Percentiles rank a stretch among this genome's conserved stretches.
These are phyloP conservation scores for Plutomurus gul DNA, from an alignment of 1,140 invertebrate genomes.

Conservation along the genomic window DNA sequence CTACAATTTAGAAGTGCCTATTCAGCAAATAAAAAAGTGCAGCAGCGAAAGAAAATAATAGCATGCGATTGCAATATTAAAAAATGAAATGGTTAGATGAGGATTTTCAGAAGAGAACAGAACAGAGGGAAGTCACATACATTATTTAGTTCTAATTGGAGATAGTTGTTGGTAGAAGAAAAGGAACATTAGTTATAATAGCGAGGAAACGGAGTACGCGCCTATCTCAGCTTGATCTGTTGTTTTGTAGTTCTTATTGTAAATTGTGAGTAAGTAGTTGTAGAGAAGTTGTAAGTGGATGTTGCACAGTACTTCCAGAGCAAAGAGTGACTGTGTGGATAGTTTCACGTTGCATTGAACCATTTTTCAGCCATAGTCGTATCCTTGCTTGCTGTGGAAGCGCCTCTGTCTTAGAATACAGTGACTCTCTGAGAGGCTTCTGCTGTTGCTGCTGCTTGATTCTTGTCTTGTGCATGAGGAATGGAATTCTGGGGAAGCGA, in stretches of 20 bases:
- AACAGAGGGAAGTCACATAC: background rate
- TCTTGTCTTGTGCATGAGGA: background rate
- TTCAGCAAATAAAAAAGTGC: background rate
- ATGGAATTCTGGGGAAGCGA: constrained; percentile 9
- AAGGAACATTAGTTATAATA: background rate
- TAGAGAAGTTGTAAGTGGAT: background rate
- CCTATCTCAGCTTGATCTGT: constrained; percentile 14
- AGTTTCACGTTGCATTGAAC: too few relatives aligned
- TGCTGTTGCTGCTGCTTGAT: background rate
- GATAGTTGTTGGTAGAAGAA: constrained; percentile 5
- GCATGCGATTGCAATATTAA: constrained; percentile 43
- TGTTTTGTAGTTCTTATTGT: constrained; percentile 28
- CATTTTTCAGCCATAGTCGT: too few relatives aligned
- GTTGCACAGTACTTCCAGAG: too few relatives aligned
- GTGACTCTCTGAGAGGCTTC: background rate
- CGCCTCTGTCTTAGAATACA: background rate
- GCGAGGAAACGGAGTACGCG: background rate
- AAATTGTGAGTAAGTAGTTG: constrained; percentile 27
- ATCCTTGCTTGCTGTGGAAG: too few relatives aligned
- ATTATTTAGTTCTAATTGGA: constrained; percentile 22
- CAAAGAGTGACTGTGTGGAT: too few relatives aligned
- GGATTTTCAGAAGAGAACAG: background rate
- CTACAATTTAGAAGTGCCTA: background rate
- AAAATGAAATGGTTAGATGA: constrained; percentile 26
- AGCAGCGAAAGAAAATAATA: constrained; percentile 38